Conservation (phyloP, 2,113 vertebrate species). For the Carassius gibelio region DNA sequence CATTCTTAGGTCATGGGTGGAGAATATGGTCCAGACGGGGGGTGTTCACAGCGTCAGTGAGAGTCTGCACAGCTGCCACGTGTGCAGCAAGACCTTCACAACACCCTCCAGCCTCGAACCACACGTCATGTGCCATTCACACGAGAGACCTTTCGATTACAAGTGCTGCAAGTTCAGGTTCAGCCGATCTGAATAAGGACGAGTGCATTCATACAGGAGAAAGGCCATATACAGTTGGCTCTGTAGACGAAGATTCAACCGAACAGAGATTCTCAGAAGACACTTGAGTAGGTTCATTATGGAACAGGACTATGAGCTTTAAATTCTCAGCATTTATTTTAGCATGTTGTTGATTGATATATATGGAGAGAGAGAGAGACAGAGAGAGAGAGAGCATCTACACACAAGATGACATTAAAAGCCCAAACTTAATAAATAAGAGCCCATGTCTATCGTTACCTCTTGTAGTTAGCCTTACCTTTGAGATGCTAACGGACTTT, state of each 20-base stretch:
- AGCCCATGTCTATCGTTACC: too few relatives aligned
- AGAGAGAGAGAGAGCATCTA: too few relatives aligned
- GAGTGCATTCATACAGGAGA: conserved; percentile 67
- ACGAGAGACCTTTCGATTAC: conserved; percentile 64
- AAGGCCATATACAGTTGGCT: conserved; percentile 63
- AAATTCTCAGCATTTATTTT: too few relatives aligned
- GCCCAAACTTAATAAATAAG: too few relatives aligned
- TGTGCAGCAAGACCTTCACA: conserved; percentile 67
- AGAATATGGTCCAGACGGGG: not conserved
- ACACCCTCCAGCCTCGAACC: conserved; percentile 53
- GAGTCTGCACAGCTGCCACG: conserved; percentile 54
- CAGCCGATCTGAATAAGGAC: conserved; percentile 70
- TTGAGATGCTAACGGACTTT: too few relatives aligned
- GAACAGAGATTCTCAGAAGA: conserved; percentile 51
- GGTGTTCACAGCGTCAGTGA: not conserved
- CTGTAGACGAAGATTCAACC: conserved; percentile 57
- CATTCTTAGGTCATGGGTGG: not conserved
- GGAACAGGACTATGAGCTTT: not conserved
- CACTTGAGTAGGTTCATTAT: conserved; percentile 50
- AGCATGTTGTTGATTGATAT: too few relatives aligned
- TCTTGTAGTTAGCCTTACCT: too few relatives aligned
- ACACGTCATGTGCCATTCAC: conserved; percentile 54
- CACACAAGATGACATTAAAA: too few relatives aligned
- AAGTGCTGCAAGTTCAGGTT: conserved; percentile 63
- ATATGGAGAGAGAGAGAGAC: too few relatives aligned